A percentile compares a stretch with the other conserved stretches of the same genome.
These are phyloP conservation scores for Stegana nigrithorax DNA, from an alignment of 2,888 invertebrate genomes.

Conservation along the genomic window DNA sequence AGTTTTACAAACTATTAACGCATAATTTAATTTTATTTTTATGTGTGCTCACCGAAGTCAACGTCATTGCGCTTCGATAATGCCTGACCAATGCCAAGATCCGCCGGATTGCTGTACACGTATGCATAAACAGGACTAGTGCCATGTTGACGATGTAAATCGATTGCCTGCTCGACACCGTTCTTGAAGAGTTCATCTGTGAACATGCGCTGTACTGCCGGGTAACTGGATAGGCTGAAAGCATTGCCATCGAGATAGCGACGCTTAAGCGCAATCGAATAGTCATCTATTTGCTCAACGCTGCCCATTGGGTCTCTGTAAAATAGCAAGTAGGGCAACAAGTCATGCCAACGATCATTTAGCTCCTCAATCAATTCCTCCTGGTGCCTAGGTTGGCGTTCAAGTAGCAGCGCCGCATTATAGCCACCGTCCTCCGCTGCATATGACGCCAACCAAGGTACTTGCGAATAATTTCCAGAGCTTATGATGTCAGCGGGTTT, in stretches of 20 bases:
- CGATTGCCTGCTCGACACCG: conserved; percentile 73
- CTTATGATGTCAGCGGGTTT: conserved; percentile 74
- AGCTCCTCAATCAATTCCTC: conserved; percentile 70
- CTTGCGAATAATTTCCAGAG: conserved; percentile 72
- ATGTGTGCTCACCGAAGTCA: conserved; percentile 70
- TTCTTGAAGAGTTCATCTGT: conserved; percentile 75
- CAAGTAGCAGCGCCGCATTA: conserved; percentile 71
- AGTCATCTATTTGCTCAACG: conserved; percentile 51
- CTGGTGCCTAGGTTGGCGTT: conserved; percentile 24
- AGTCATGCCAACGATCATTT: conserved; percentile 70
- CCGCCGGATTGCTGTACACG: conserved; percentile 73
- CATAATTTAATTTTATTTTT: background rate
- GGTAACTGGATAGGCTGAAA: conserved; percentile 69
- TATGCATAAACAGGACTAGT: conserved; percentile 75
- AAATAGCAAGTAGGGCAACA: conserved; percentile 74
- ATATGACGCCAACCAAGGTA: conserved; percentile 78
- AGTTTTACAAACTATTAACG: background rate
- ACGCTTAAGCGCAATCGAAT: conserved; percentile 33
- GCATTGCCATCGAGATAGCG: conserved; percentile 34
- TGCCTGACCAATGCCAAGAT: conserved; percentile 72
- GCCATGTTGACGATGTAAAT: conserved; percentile 72
- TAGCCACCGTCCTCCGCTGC: conserved; percentile 80
- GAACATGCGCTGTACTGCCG: conserved; percentile 69
- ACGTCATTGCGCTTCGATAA: conserved; percentile 70
- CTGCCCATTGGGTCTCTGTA: conserved; percentile 73